Conservation (phyloP, 2,113 vertebrate genomes). For the Hydrolagus affinis region DNA sequence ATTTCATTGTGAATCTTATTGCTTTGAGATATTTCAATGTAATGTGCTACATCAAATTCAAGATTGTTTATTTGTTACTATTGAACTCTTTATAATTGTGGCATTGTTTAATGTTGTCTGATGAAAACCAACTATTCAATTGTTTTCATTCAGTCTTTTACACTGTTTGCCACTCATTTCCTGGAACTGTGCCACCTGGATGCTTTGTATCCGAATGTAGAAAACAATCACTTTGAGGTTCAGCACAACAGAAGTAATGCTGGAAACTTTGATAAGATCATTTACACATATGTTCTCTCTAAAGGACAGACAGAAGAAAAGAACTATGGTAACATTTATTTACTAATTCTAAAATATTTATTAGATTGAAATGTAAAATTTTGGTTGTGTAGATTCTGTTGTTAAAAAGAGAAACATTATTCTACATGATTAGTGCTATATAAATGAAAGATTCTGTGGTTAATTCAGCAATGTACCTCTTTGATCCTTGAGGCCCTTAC, state of each 20-base stretch:
- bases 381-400: too few species aligned
- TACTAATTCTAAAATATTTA: too few species aligned
- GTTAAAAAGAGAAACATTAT: too few species aligned
- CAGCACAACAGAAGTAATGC: slow-evolving; percentile 64
- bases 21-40: too few species aligned
- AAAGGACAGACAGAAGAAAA: slow-evolving; percentile 81
- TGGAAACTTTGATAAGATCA: slow-evolving; percentile 62
- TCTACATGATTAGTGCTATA: too few species aligned
- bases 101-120: neutral
- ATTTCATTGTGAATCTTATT: too few species aligned
- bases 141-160: slow-evolving; percentile 70
- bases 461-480: neutral
- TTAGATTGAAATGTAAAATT: too few species aligned
- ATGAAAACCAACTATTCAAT: neutral
- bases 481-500: neutral
- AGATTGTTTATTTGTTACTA: neutral
- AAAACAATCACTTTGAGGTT: slow-evolving; percentile 91
- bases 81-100: neutral
- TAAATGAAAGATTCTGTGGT: too few species aligned
- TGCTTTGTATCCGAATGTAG: slow-evolving; percentile 79
- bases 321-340: slow-evolving; percentile 69
- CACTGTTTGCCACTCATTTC: slow-evolving; percentile 88
- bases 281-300: slow-evolving; percentile 76
- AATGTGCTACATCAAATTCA: too few species aligned
- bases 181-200: slow-evolving; percentile 84